Percentiles rank a stretch among this genome's conserved stretches.
phyloP scores from a whole-genome alignment of 2,888 invertebrate species.

The Acanthococcus lagerstroemiae region DNA sequence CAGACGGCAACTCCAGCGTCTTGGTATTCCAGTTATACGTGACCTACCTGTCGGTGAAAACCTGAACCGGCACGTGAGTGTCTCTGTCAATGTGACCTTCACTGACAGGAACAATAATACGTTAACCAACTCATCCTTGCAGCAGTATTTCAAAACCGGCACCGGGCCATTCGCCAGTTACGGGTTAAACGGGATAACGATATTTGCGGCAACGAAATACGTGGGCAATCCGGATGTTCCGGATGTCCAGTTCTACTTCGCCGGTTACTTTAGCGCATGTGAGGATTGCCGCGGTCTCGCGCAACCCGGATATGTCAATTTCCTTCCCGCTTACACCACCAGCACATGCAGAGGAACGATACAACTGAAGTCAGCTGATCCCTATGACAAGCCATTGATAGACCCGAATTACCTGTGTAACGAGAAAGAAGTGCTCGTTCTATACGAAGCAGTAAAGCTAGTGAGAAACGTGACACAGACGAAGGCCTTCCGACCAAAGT shows the following conservation, averaged over 20 bases:
- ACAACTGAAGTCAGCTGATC: constrained; percentile 43
- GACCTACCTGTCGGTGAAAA: constrained; percentile 49
- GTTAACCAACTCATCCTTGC: constrained; percentile 39
- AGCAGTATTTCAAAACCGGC: constrained; percentile 40
- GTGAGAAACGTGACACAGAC: constrained; percentile 35
- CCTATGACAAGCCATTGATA: constrained; percentile 45
- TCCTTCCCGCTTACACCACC: constrained; percentile 41
- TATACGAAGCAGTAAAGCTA: constrained; percentile 40
- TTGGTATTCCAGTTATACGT: constrained; percentile 43
- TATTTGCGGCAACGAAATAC: constrained; percentile 42
- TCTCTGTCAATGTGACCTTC: constrained; percentile 36
- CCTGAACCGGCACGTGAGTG: constrained; percentile 47
- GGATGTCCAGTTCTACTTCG: constrained; percentile 44
- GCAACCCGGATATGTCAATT: constrained; percentile 31
- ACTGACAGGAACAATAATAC: constrained; percentile 31
- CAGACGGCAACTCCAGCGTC: constrained; percentile 44
- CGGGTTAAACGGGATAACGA: constrained; percentile 44
- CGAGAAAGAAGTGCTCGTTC: constrained; percentile 41
- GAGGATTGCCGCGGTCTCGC: constrained; percentile 29
- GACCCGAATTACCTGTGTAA: constrained; percentile 47
- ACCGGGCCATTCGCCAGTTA: constrained; percentile 43
- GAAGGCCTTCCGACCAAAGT: constrained; percentile 35
- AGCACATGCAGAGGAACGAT: constrained; percentile 39
- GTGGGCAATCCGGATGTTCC: constrained; percentile 39
- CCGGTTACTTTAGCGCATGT: constrained; percentile 38